A percentile compares a stretch with the other conserved stretches of the same genome.
phyloP scores from a whole-genome alignment of 2,888 invertebrate genomes.

The Sceliomorpha sp. region DNA sequence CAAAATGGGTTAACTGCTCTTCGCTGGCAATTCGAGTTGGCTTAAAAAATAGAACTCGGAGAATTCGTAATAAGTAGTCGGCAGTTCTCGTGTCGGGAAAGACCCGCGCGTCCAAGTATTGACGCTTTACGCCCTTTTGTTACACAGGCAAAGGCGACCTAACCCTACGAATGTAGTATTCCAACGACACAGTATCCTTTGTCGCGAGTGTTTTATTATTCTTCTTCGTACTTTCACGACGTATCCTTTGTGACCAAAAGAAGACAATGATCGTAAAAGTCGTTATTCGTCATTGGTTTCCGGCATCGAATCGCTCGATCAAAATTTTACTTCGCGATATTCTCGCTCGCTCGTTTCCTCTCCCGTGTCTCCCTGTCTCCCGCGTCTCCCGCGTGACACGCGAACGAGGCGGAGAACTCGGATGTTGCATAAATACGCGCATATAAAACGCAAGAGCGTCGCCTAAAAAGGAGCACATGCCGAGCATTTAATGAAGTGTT shows the following conservation, averaged over 20 bases:
- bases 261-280: slow-evolving; percentile 34
- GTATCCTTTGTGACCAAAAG: slow-evolving; percentile 14
- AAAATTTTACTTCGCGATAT: slow-evolving; percentile 6
- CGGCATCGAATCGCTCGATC: slow-evolving; percentile 8
- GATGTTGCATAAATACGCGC: not conserved
- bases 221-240: slow-evolving; percentile 1
- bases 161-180: too few relatives aligned
- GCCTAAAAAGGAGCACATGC: slow-evolving; percentile 31
- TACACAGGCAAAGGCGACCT: too few relatives aligned
- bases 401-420: too few relatives aligned
- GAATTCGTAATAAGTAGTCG: too few relatives aligned
- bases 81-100: too few relatives aligned
- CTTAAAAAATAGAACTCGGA: too few relatives aligned
- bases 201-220: slow-evolving; percentile 7
- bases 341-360: not conserved
- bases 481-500: slow-evolving; percentile 32
- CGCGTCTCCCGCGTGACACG: not conserved
- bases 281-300: slow-evolving; percentile 33
- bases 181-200: slow-evolving; percentile 15
- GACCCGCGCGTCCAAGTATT: too few relatives aligned
- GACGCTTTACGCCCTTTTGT: too few relatives aligned
- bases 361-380: too few relatives aligned
- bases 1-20: too few relatives aligned
- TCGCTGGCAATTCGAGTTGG: too few relatives aligned
- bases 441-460: not conserved